Base-by-base conservation (phyloP, 2,113 vertebrate genomes). In the Zapornia atra region DNA sequence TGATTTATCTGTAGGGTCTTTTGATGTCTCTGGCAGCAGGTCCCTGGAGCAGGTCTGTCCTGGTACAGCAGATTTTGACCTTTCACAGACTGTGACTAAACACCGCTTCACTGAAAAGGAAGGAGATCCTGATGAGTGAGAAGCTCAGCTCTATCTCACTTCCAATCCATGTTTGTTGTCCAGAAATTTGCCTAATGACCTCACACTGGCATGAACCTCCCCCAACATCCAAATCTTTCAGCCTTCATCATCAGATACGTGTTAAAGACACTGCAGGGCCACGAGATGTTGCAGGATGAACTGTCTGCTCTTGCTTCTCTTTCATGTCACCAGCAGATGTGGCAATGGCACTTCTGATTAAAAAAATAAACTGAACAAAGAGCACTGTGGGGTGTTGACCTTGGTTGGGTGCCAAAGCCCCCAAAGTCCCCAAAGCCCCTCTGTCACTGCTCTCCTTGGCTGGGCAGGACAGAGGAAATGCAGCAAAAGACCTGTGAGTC, bases 401-500 rank as follows among this genome's bases (percentile, higher is more conserved):
- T 9, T 65, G 24, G 10, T 33, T 80, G 42, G 48, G 11, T n/a
- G 34, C 33, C 70, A 48, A 48, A 48, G 48, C 20, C 48, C 48
- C 48, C 48, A 48, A 48, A 48, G 48, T 10, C 48, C 48, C 48
- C 48, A 44, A 51, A 59, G 34, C 14, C 0, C 0, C 63, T 69
- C 38, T 25, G 4, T 54, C n/a, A 48, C 15, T 53, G 3, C 25
- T 20, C 12, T 68, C 33, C 63, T 77, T 24, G 48, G 22, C 19
- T 34, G 28, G n/a, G 12, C 12, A 12, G 12, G 24, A n/a, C 8
- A 46, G 6, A 53, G 9, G 53, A 82, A 46, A 53, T 44, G 36
- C 1, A 2, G 19, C 3, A 4, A 61, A 46, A 54, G 24, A 18
- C 24, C 60, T 4, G 1, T 36, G 18, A 10, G 18, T n/a, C 0